Conservation (phyloP, 92 coral and sea anemone species). For the Pocillopora grandis region DNA sequence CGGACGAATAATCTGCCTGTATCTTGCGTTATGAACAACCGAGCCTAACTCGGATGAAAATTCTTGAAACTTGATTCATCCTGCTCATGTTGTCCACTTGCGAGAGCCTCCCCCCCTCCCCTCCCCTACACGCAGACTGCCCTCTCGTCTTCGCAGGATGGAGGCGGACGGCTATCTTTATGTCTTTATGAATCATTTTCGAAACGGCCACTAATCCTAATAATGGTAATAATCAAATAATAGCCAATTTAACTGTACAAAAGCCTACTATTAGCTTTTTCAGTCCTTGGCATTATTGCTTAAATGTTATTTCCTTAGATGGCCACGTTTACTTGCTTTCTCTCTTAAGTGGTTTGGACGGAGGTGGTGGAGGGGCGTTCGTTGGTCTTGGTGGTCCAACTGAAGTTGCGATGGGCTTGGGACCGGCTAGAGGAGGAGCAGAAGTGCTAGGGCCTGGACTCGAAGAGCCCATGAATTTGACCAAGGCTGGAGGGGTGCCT, state of each 20-base stretch:
- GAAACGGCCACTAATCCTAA: no score
- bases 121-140: no score
- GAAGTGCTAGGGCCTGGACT: conserved; percentile 62
- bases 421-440: conserved; percentile 58
- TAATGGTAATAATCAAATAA: neutral
- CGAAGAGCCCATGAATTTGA: conserved; percentile 78
- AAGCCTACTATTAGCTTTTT: neutral
- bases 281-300: neutral
- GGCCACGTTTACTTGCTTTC: conserved; percentile 3
- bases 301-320: neutral
- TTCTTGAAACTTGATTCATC: no score
- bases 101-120: no score
- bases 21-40: no score
- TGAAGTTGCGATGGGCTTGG: conserved; percentile 34
- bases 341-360: conserved; percentile 63
- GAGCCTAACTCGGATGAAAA: no score
- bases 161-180: no score
- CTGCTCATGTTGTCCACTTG: no score
- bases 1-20: no score
- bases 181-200: no score
- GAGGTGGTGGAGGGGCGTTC: conserved; percentile 72
- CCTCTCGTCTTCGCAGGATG: no score
- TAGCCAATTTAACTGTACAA: neutral
- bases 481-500: conserved; percentile 61
- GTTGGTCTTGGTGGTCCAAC: conserved; percentile 40